Percentiles rank a stretch among this genome's conserved stretches.
These are phyloP conservation scores for Perca fluviatilis DNA, from an alignment of 2,113 vertebrate species.

Conservation along the genomic window DNA sequence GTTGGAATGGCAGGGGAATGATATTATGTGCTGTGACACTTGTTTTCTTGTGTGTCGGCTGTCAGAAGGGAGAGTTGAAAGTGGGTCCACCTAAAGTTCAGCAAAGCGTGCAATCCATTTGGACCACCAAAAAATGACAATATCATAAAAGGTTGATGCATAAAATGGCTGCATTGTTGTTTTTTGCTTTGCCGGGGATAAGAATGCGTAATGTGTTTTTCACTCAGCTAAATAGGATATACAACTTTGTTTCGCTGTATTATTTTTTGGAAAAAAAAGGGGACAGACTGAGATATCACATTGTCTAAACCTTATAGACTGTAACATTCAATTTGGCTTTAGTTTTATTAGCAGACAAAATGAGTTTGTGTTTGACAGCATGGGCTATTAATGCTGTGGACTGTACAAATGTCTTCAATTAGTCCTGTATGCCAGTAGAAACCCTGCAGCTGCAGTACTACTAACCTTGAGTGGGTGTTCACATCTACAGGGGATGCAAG, in stretches of 20 bases:
- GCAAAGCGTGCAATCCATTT: constrained; percentile 33
- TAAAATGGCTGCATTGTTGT: constrained; percentile 21
- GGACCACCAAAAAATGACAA: constrained; percentile 39
- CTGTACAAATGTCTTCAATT: constrained; percentile 40
- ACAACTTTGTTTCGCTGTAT: constrained; percentile 41
- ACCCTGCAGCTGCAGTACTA: constrained; percentile 50
- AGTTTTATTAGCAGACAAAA: constrained; percentile 25
- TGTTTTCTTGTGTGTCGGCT: constrained; percentile 21
- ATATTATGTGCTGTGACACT: constrained; percentile 11
- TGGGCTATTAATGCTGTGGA: constrained; percentile 24
- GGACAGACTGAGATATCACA: constrained; percentile 20
- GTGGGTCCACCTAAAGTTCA: constrained; percentile 32
- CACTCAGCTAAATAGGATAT: constrained; percentile 29
- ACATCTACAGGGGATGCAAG: constrained; percentile 70
- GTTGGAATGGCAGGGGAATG: constrained; percentile 25
- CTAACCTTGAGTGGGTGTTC: constrained; percentile 78
- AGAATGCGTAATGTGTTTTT: constrained; percentile 31
- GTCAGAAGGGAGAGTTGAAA: constrained; percentile 42
- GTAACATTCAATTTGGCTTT: constrained; percentile 32
- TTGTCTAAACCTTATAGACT: constrained; percentile 15
- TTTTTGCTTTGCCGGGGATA: constrained; percentile 4
- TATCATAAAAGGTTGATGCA: constrained; percentile 44
- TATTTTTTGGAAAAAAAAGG: constrained; percentile 17
- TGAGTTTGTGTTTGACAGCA: constrained; percentile 29
- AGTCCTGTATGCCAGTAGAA: constrained; percentile 28